These are phyloP conservation scores for Aporophyla nigra DNA, from an alignment of 2,888 invertebrate genomes.

Conservation along the genomic window DNA sequence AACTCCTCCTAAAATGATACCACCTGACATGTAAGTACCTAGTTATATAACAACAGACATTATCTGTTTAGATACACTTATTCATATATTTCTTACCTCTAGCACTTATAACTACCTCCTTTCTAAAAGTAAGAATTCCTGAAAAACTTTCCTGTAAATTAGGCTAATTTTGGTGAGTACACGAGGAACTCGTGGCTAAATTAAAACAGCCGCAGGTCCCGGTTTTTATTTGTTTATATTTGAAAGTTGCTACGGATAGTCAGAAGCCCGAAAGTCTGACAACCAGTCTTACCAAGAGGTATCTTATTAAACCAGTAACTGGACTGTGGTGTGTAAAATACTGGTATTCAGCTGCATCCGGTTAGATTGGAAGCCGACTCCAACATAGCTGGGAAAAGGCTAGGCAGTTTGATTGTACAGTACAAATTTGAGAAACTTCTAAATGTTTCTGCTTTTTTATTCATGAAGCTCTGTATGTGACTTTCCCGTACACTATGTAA, in stretches of 20 bases:
- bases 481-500: background rate
- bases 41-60: background rate
- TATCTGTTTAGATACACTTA: background rate
- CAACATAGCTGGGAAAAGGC: too few relatives aligned
- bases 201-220: too few relatives aligned
- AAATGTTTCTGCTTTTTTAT: background rate
- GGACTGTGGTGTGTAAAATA: too few relatives aligned
- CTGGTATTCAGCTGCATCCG: too few relatives aligned
- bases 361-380: too few relatives aligned
- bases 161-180: background rate
- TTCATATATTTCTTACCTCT: background rate
- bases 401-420: too few relatives aligned
- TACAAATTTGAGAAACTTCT: background rate
- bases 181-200: too few relatives aligned
- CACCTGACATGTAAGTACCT: constrained; percentile 78
- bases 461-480: background rate
- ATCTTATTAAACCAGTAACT: too few relatives aligned
- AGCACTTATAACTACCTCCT: background rate
- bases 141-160: background rate
- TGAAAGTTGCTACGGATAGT: too few relatives aligned
- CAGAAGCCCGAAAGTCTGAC: too few relatives aligned
- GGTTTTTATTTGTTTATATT: too few relatives aligned
- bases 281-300: too few relatives aligned
- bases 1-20: constrained; percentile 74
- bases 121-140: background rate